Evolutionary conservation across 2,888 invertebrate species (phyloP).

Genomic region (Athripsodes cinereus): DNA sequence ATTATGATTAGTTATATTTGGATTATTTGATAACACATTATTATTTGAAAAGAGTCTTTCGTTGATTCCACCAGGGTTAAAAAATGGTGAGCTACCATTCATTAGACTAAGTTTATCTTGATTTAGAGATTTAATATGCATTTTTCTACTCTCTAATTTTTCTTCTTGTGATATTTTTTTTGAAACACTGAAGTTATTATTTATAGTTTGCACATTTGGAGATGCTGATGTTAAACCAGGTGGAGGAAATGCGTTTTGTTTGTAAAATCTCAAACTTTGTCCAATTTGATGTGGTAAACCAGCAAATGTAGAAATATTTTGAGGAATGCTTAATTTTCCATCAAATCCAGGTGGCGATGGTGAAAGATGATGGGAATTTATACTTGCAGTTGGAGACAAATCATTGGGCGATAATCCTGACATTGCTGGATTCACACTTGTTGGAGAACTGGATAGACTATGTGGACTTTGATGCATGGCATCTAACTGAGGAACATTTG

Average conservation of each 20-base stretch:
- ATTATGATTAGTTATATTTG: constrained; percentile 24
- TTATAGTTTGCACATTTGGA: constrained; percentile 17
- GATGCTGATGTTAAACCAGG: constrained; percentile 10
- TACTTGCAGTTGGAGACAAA: constrained; percentile 20
- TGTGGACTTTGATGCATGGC: constrained; percentile 24
- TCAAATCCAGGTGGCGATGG: constrained; percentile 23
- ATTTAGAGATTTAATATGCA: constrained; percentile 8
- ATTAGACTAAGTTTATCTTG: constrained; percentile 13
- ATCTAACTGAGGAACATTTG: constrained; percentile 35
- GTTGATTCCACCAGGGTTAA: constrained; percentile 15
- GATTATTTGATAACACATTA: constrained; percentile 35
- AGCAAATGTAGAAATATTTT: constrained; percentile 20
- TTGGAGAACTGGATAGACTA: constrained; percentile 24
- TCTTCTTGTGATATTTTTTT: constrained; percentile 16
- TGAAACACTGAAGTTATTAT: constrained; percentile 13
- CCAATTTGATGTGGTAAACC: constrained; percentile 17
- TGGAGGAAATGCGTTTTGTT: constrained; percentile 20
- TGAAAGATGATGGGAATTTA: constrained; percentile 18
- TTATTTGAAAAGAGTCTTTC: constrained; percentile 32
- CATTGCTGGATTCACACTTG: constrained; percentile 35
- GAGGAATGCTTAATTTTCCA: constrained; percentile 23
- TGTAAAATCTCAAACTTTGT: constrained; percentile 22
- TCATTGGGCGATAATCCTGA: constrained; percentile 23
- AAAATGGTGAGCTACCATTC: constrained; percentile 11
- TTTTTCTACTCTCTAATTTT: constrained; percentile 17